Evolutionary conservation across 1,140 invertebrate species (phyloP), one percentile per base, ranked within the genome.

Genomic region (Psilanteris sp.): DNA sequence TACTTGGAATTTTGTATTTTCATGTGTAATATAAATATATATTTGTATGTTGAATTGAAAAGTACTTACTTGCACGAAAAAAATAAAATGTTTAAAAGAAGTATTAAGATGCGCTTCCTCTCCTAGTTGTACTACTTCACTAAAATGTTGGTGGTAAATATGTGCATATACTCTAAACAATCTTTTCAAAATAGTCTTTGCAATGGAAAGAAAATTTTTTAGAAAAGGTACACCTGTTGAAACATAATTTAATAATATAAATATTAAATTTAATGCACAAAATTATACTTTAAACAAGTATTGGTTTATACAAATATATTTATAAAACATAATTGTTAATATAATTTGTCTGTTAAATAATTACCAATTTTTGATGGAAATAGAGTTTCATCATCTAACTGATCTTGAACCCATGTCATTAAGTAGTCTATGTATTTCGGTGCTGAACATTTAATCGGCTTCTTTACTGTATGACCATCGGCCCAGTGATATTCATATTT

Each of bases 401-500:
- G 98, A 89, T 99, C 97, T 89, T 99, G 98, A 24, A 99, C 97
- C 97, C 98, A 99, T 5, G 97, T 99, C 97, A 99, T 99, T 52
- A 99, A 90, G 89, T 98, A 99, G 89, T 99, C 98, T 81, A 99
- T 99, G 85, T 99, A 99, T 87, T 98, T 98, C 10, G 98, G 98
- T 37, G 98, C 98, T 27, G 97, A 98, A 90, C 97, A 99, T 89
- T 99, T 99, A 62, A 99, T 99, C 10, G 98, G 97, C 87, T 99
- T 99, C 85, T 99, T 99, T 0, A 99, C 97, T 1, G 96, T 98
- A 79, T 97, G 94, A 7, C 97, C 98, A 90, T 99, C 98, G 2
- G 98, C 98, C 98, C 98, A 99, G 88, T 99, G 98, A 87, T 99
- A 99, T 89, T 99, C 98, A 85, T 99, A 99, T 88, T 99, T 99